phyloP scores from a whole-genome alignment of 2,113 vertebrate genomes.

The Polyodon spathula region DNA sequence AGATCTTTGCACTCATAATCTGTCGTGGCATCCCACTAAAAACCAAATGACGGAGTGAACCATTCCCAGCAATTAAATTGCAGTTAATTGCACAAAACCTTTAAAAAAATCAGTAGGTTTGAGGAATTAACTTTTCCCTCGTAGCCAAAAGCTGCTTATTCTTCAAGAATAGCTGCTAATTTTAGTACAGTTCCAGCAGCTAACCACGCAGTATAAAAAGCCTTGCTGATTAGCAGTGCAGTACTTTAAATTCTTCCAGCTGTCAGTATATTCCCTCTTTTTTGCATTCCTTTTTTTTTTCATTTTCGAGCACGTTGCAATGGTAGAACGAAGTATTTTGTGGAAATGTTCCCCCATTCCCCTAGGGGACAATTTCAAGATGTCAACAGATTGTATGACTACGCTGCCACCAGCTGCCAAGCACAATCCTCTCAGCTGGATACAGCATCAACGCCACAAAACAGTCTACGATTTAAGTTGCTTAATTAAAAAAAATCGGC shows the following conservation, averaged over 20 bases:
- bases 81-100: neutral
- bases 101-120: neutral
- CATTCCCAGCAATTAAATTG: neutral
- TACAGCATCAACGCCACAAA: neutral
- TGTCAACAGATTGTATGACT: constrained; percentile 1
- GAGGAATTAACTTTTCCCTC: neutral
- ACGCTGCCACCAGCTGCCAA: neutral
- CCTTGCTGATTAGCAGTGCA: neutral
- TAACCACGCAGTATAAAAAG: neutral
- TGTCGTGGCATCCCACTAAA: constrained; percentile 2
- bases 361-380: neutral
- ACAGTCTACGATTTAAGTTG: neutral
- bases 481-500: neutral
- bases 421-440: neutral
- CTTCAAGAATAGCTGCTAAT: neutral
- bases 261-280: neutral
- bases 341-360: neutral
- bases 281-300: neutral
- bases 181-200: neutral
- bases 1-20: neutral
- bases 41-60: neutral
- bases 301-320: neutral
- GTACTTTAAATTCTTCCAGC: neutral
- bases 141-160: neutral
- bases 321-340: neutral